These are phyloP conservation scores for Sesia apiformis DNA, from an alignment of 2,888 invertebrate species.

Conservation along the genomic window DNA sequence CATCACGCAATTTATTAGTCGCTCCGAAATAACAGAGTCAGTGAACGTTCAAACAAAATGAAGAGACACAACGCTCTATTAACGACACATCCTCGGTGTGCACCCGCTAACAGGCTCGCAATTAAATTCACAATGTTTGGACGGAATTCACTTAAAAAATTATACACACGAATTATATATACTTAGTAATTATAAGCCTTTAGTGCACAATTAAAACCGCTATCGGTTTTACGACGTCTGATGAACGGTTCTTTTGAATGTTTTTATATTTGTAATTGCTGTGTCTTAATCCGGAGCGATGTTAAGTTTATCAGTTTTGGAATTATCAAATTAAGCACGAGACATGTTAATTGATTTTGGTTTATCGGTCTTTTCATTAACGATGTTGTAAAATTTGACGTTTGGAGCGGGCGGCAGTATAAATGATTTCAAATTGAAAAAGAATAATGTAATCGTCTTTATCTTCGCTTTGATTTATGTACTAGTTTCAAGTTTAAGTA, in stretches of 20 bases:
- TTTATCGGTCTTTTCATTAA: not conserved
- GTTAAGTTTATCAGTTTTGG: slow-evolving; percentile 10
- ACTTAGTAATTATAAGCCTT: slow-evolving; percentile 17
- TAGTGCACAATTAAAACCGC: slow-evolving; percentile 22
- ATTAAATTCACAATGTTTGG: slow-evolving; percentile 47
- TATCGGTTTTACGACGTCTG: slow-evolving; percentile 23
- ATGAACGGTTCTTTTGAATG: slow-evolving; percentile 17
- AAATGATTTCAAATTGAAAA: slow-evolving; percentile 18
- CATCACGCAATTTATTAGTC: slow-evolving; percentile 73
- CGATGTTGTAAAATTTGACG: slow-evolving; percentile 8
- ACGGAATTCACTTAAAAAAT: slow-evolving; percentile 17
- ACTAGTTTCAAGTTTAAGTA: slow-evolving; percentile 34
- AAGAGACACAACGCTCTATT: slow-evolving; percentile 68
- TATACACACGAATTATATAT: slow-evolving; percentile 10
- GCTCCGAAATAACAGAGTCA: slow-evolving; percentile 72
- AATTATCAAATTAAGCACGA: slow-evolving; percentile 16
- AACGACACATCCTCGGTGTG: slow-evolving; percentile 58
- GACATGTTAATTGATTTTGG: slow-evolving; percentile 13
- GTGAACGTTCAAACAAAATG: slow-evolving; percentile 69
- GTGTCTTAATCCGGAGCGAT: slow-evolving; percentile 15
- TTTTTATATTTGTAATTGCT: slow-evolving; percentile 17
- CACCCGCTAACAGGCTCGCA: slow-evolving; percentile 47
- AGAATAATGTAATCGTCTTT: slow-evolving; percentile 45
- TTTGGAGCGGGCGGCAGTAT: slow-evolving; percentile 2
- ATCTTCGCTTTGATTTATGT: slow-evolving; percentile 42